Base-by-base conservation (phyloP, 1,140 invertebrate genomes). In the Xylocopa sonorina region DNA sequence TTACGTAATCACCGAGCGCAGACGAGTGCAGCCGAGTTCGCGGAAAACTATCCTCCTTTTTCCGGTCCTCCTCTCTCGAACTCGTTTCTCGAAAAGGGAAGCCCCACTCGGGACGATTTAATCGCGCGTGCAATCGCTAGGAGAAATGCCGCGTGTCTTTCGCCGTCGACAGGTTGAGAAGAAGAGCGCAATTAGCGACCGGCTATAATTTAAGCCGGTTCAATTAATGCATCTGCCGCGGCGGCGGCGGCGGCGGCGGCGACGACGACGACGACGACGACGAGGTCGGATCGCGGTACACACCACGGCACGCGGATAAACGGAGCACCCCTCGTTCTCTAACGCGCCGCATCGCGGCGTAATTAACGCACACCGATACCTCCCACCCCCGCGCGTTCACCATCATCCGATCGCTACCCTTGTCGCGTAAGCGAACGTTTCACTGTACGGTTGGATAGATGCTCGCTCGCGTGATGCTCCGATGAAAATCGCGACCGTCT, bases 141-240 rank as follows among this genome's bases (percentile, higher is more conserved):
- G 67, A 72, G 73, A 77, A 68, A 77, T 24, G 72, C 69, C 58
- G 66, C 51, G 78, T 78, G 80, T 81, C 83, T 60, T 27, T 48
- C 66, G 75, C 66, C 66, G 27, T n/a, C 66, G 27, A 77, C 75
- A 43, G 66, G 12, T 67, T 51, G 34, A 50, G 75, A 67, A 71
- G 64, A 78, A 83, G 72, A 73, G 87, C 86, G 91, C 90, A 91
- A 92, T 92, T 92, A 92, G 90, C 89, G 85, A 73, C 80, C 86
- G 77, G 90, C 87, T 89, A 92, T 92, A 92, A 92, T 91, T 92
- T 90, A 91, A 87, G 88, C 84, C 78, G 78, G 85, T 89, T 90
- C 90, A 88, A 91, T 90, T 92, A 91, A 91, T 89, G 89, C 86
- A 89, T 90, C 87, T 71, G 82, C 53, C 80, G 66, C 48, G 41